Percentiles rank a stretch among this genome's conserved stretches.
Evolutionary conservation across 2,113 vertebrate genomes (phyloP).

Genomic region (Phaethornis superciliosus): DNA sequence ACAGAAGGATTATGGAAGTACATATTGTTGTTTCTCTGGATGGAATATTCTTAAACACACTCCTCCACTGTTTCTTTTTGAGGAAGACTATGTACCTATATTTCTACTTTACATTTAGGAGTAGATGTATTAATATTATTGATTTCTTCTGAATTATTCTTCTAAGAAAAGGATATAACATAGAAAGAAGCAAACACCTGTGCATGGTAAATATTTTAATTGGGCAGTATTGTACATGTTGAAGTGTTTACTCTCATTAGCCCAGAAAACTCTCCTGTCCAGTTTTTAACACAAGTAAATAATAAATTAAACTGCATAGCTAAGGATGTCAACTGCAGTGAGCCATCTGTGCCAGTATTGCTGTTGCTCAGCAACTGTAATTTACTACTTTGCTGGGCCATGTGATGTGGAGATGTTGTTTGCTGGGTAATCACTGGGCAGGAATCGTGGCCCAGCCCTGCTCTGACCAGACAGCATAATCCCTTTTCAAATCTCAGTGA

Average conservation of each 20-base stretch:
- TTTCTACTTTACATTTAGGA: background rate
- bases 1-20: background rate
- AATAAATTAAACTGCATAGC: slow-evolving; percentile 75
- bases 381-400: slow-evolving; percentile 67
- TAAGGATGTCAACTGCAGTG: slow-evolving; percentile 70
- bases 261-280: background rate
- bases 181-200: background rate
- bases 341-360: slow-evolving; percentile 59
- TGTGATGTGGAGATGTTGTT: slow-evolving; percentile 50
- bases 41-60: slow-evolving; percentile 6
- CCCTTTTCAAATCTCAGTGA: background rate
- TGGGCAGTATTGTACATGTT: background rate
- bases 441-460: slow-evolving; percentile 20
- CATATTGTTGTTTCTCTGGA: background rate
- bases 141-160: background rate
- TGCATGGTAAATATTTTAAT: background rate
- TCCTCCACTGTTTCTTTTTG: background rate
- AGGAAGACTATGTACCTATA: background rate
- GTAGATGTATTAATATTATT: background rate
- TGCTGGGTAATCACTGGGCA: slow-evolving; percentile 14
- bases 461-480: slow-evolving; percentile 44
- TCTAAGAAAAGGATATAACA: background rate
- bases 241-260: background rate
- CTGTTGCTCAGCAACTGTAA: slow-evolving; percentile 75
- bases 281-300: slow-evolving; percentile 66